A percentile compares a stretch with the other conserved stretches of the same genome.
These are phyloP conservation scores for Drosophila baimaii DNA, from an alignment of 1,140 invertebrate species.

Conservation along the genomic window DNA sequence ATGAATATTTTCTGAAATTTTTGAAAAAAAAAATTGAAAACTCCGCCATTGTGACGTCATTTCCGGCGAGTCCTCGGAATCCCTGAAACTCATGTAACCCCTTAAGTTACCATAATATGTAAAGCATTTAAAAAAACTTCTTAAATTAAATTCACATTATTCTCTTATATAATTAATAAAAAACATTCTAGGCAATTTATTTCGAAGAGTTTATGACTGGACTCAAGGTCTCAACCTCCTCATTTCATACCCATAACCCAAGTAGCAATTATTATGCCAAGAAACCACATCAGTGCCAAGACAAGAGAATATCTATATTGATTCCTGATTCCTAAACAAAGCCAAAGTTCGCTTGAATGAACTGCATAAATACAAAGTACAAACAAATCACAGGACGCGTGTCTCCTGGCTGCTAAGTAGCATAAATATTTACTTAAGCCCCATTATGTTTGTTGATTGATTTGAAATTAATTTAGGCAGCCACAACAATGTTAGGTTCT, in stretches of 20 bases:
- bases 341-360: background rate
- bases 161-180: too few relatives aligned
- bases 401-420: constrained; percentile 43
- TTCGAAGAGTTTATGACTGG: background rate
- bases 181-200: background rate
- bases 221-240: too few relatives aligned
- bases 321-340: background rate
- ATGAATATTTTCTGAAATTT: too few relatives aligned
- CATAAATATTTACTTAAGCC: constrained; percentile 64
- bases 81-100: too few relatives aligned
- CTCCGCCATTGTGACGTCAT: too few relatives aligned
- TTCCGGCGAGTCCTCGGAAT: too few relatives aligned
- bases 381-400: background rate
- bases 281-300: background rate
- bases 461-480: constrained; percentile 51
- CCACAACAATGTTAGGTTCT: constrained; percentile 38
- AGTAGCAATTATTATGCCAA: too few relatives aligned
- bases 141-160: too few relatives aligned
- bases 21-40: too few relatives aligned
- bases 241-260: background rate
- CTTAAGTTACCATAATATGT: too few relatives aligned
- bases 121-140: too few relatives aligned
- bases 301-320: background rate
- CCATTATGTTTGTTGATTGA: constrained; percentile 63
- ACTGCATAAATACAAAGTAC: background rate